phyloP scores from a whole-genome alignment of 2,113 vertebrate species.

The Panthera uncia region DNA sequence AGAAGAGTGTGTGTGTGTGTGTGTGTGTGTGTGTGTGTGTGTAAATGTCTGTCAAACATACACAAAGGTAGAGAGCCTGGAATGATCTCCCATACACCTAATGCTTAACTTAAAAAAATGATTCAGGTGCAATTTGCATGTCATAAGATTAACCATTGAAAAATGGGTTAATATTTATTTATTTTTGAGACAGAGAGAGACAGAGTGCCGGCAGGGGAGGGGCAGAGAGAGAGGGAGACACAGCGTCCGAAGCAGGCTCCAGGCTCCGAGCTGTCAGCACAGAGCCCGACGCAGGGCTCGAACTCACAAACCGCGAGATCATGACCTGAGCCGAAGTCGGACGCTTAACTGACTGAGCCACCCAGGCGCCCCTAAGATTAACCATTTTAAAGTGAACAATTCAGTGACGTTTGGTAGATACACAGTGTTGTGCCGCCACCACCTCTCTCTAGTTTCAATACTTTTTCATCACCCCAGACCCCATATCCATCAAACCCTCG shows the following conservation, averaged over 20 bases:
- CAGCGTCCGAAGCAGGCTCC: no score
- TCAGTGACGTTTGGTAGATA: not conserved
- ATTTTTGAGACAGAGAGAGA: no score
- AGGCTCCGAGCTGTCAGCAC: no score
- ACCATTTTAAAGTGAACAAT: not conserved
- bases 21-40: not conserved
- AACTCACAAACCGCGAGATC: no score
- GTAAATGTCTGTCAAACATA: not conserved
- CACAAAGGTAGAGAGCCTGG: not conserved
- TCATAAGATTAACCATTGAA: not conserved
- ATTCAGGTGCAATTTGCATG: not conserved
- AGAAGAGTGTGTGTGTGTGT: not conserved
- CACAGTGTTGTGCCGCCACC: not conserved
- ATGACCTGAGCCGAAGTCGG: no score
- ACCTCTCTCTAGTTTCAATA: not conserved
- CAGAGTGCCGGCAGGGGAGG: no score
- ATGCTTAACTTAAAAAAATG: not conserved
- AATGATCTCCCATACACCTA: not conserved
- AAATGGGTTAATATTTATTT: no score
- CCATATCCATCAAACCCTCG: fast-evolving
- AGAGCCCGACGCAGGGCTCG: no score
- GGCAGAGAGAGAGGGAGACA: no score
- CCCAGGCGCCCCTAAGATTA: not conserved
- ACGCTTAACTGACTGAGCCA: no score
- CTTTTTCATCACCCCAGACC: not conserved